These are phyloP conservation scores for Polia nebulosa DNA, from an alignment of 2,888 invertebrate genomes.

Conservation along the genomic window DNA sequence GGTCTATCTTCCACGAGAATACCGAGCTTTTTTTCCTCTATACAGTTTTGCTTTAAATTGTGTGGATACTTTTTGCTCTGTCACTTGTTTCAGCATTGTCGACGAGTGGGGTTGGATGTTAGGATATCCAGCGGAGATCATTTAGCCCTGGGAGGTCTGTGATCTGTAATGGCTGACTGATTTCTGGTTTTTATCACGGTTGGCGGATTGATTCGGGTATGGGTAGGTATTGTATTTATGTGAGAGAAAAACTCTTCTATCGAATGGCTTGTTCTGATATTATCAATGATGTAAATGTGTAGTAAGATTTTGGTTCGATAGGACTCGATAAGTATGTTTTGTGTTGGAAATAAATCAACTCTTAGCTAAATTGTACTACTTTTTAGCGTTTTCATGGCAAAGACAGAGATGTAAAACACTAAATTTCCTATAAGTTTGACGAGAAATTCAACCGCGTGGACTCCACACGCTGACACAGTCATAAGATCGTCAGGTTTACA, in stretches of 20 bases:
- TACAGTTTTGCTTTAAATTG: constrained; percentile 30
- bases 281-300: neutral
- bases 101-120: neutral
- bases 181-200: constrained; percentile 12
- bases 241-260: neutral
- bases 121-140: neutral
- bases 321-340: neutral
- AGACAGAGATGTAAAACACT: no score
- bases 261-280: neutral
- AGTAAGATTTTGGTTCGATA: neutral
- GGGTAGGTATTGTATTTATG: neutral
- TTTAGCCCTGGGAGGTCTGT: neutral
- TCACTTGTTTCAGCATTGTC: constrained; percentile 29
- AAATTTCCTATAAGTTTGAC: neutral
- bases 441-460: neutral
- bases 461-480: neutral
- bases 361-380: no score
- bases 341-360: no score
- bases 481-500: neutral
- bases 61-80: constrained; percentile 42
- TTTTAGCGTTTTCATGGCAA: no score
- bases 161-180: constrained; percentile 9
- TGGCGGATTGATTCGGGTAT: neutral
- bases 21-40: constrained; percentile 30
- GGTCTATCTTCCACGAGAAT: constrained; percentile 27